These are phyloP conservation scores for Manis pentadactyla DNA, from an alignment of 2,797 vertebrate species.

Conservation along the genomic window DNA sequence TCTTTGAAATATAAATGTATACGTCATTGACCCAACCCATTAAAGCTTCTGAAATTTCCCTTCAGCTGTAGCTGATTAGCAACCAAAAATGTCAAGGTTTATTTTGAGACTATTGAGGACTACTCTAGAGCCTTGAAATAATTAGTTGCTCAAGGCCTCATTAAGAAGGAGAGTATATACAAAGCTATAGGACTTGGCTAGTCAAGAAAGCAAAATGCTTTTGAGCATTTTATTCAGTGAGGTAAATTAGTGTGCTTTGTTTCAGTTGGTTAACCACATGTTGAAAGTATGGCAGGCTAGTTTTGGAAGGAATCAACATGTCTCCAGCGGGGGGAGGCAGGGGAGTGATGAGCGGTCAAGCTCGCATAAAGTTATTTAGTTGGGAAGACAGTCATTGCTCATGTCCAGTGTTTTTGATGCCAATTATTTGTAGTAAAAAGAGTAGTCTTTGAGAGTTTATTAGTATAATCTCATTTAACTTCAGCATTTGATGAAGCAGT, in stretches of 20 bases:
- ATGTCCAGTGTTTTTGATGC: conserved; percentile 58
- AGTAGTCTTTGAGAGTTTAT: conserved; percentile 67
- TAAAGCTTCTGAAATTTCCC: conserved; percentile 31
- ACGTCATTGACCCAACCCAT: neutral
- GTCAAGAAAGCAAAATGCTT: conserved; percentile 65
- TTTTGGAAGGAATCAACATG: neutral
- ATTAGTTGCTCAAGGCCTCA: conserved; percentile 56
- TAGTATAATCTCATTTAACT: conserved; percentile 75
- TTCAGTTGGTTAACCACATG: conserved; percentile 45
- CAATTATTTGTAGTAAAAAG: conserved; percentile 75
- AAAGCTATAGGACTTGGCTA: conserved; percentile 42
- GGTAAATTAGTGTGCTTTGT: conserved; percentile 43
- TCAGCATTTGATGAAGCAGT: conserved; percentile 74
- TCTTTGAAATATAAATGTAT: conserved; percentile 28
- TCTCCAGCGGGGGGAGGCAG: neutral
- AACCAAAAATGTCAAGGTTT: conserved; percentile 63
- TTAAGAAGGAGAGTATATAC: conserved; percentile 50
- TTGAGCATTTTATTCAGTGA: conserved; percentile 59
- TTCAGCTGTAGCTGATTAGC: conserved; percentile 60
- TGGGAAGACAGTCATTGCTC: conserved; percentile 56
- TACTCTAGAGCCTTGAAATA: conserved; percentile 51
- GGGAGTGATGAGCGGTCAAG: neutral
- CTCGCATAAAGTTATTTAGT: neutral
- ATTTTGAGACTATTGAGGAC: conserved; percentile 59
- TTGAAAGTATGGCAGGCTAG: neutral